A percentile compares a stretch with the other conserved stretches of the same genome.
Conservation (phyloP, 2,113 vertebrate species). For the Lucifuga dentata region DNA sequence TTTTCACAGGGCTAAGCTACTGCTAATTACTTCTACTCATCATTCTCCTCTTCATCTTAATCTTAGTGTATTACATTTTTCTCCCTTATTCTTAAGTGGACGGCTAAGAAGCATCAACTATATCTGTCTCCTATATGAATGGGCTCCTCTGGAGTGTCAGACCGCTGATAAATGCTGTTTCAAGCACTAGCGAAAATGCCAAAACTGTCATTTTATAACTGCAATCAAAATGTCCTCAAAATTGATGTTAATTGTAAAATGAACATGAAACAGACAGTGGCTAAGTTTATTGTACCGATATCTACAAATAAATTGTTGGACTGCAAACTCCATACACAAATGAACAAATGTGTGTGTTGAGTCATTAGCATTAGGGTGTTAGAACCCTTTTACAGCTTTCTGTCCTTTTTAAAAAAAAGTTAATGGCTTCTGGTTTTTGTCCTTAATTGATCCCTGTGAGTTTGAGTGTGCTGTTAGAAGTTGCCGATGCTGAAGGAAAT, state of each 20-base stretch:
- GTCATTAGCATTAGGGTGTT: neutral
- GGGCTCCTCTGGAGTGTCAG: conserved; percentile 54
- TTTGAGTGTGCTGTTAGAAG: neutral
- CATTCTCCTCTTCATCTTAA: conserved; percentile 13
- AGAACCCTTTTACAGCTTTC: conserved; percentile 6
- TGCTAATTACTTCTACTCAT: conserved; percentile 33
- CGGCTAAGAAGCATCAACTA: conserved; percentile 13
- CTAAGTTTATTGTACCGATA: conserved; percentile 20
- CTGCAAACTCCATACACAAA: neutral
- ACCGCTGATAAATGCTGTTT: conserved; percentile 52
- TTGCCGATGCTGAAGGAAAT: neutral
- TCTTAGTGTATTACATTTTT: conserved; percentile 20
- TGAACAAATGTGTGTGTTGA: neutral
- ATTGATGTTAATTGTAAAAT: conserved; percentile 24
- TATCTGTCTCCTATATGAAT: conserved; percentile 46
- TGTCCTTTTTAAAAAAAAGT: conserved; percentile 23
- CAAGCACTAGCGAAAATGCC: conserved; percentile 45
- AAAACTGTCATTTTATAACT: conserved; percentile 54
- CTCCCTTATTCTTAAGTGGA: conserved; percentile 25
- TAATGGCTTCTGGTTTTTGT: conserved; percentile 39
- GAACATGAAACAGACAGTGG: conserved; percentile 14
- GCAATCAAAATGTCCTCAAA: conserved; percentile 47
- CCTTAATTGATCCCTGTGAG: conserved; percentile 45
- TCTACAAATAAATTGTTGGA: too few relatives aligned
- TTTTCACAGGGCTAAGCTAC: too few relatives aligned